phyloP scores from a whole-genome alignment of 1,140 invertebrate genomes.

The Periplaneta americana region DNA sequence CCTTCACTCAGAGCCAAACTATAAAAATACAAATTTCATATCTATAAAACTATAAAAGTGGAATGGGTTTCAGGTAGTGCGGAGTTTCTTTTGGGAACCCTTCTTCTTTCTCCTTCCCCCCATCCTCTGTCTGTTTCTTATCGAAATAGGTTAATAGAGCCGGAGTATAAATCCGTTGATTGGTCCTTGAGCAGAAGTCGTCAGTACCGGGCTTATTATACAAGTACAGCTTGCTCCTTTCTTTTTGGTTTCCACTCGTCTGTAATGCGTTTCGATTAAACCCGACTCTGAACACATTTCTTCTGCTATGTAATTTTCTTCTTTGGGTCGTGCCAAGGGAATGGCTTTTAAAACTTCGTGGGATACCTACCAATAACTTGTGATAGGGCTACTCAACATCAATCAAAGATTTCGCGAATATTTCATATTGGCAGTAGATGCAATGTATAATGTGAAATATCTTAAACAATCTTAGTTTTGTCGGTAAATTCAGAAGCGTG shows the following conservation, averaged over 20 bases:
- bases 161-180: background rate
- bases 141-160: background rate
- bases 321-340: background rate
- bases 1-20: background rate
- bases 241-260: background rate
- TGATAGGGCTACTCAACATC: background rate
- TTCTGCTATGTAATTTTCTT: background rate
- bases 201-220: background rate
- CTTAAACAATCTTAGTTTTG: too few species aligned
- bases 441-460: too few species aligned
- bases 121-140: too few species aligned
- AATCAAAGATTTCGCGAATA: too few species aligned
- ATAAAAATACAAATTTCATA: background rate
- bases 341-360: background rate
- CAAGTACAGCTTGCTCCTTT: background rate
- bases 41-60: background rate
- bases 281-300: background rate
- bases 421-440: too few species aligned
- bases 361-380: background rate
- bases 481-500: too few species aligned
- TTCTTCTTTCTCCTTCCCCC: too few species aligned
- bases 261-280: background rate
- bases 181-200: background rate
- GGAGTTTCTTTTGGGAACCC: background rate
- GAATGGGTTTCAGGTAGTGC: background rate